Conservation (phyloP, 2,888 invertebrate species). For the Campoplex capitator region DNA sequence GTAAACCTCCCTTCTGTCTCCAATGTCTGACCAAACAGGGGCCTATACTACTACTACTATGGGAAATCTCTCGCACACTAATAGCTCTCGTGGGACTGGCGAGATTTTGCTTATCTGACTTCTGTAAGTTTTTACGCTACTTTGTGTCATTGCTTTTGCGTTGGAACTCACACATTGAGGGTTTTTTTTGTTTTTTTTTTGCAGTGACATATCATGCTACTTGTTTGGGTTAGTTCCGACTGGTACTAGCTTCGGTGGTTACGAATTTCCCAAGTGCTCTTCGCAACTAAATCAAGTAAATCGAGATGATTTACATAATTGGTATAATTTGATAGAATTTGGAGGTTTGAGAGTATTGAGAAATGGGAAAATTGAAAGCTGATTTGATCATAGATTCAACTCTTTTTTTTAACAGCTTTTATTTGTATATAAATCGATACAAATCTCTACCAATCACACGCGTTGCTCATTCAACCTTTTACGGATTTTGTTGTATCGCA, state of each 20-base stretch:
- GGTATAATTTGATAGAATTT: too few relatives aligned
- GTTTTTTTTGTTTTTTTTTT: not conserved
- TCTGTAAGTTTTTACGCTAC: constrained; percentile 5
- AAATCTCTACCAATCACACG: not conserved
- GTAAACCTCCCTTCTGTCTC: not conserved
- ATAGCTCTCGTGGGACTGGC: not conserved
- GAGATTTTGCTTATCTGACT: constrained; percentile 4
- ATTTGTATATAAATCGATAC: not conserved
- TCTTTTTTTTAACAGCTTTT: not conserved
- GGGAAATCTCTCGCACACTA: not conserved
- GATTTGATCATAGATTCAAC: not conserved
- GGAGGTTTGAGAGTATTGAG: not conserved
- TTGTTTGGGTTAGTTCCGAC: too few relatives aligned
- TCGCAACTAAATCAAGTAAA: too few relatives aligned
- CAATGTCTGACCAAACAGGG: constrained; percentile 13
- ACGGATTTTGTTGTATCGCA: constrained; percentile 3
- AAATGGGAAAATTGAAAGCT: not conserved
- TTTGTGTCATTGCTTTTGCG: not conserved
- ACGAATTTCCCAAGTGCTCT: too few relatives aligned
- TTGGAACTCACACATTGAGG: not conserved
- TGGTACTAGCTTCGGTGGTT: too few relatives aligned
- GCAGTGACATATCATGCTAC: too few relatives aligned
- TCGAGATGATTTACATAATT: too few relatives aligned
- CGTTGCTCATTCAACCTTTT: not conserved
- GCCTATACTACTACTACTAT: constrained; percentile 16